These are phyloP conservation scores for Albula glossodonta DNA, from an alignment of 2,113 vertebrate species.

Conservation along the genomic window DNA sequence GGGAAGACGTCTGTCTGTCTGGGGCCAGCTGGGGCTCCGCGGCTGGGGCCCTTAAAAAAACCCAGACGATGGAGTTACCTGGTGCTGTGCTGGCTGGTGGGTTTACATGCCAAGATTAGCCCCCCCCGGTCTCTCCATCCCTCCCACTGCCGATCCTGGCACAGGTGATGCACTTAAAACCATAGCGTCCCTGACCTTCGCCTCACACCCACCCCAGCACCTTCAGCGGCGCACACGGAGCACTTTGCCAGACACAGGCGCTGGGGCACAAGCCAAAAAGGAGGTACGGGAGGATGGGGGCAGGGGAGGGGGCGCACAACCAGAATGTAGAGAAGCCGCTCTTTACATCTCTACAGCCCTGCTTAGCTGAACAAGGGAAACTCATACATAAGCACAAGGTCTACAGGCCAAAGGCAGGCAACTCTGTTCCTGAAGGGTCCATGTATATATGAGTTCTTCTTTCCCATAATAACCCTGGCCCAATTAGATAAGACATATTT, in stretches of 20 bases:
- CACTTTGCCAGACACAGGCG: slow-evolving; percentile 48
- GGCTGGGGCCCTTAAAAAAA: background rate
- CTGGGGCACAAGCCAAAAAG: background rate
- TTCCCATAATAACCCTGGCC: too few species aligned
- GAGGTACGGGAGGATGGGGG: background rate
- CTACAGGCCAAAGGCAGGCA: background rate
- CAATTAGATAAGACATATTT: too few species aligned
- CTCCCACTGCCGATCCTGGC: background rate
- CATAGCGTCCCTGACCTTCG: background rate
- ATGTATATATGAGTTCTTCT: too few species aligned
- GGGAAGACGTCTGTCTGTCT: background rate
- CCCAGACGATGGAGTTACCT: background rate
- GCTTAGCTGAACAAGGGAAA: background rate
- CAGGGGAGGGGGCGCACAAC: slow-evolving; percentile 20
- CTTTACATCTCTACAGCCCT: background rate
- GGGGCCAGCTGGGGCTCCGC: background rate
- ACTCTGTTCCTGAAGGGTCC: too few species aligned
- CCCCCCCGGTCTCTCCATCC: background rate
- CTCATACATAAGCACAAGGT: background rate
- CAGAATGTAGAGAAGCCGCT: background rate
- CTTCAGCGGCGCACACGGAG: background rate
- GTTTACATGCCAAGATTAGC: slow-evolving; percentile 21
- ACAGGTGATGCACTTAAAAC: background rate
- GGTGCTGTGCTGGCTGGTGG: slow-evolving; percentile 22
- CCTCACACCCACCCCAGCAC: background rate